A percentile compares a stretch with the other conserved stretches of the same genome.
phyloP scores from a whole-genome alignment of 2,113 vertebrate species.

The Dicrurus megarhynchus region DNA sequence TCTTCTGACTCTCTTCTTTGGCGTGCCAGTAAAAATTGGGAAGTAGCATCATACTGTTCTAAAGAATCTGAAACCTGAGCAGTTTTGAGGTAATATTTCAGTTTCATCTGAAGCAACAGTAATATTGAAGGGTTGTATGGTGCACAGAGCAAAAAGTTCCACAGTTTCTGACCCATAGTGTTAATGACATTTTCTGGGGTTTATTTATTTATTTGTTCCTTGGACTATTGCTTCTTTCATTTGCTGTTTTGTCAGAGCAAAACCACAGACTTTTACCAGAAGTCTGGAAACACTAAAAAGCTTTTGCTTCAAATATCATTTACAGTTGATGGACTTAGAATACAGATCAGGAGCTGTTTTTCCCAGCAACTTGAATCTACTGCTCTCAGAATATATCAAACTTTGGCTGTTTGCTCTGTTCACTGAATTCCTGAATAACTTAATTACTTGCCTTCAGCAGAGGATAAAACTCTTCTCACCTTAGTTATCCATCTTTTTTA shows the following conservation, averaged over 20 bases:
- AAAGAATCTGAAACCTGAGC: neutral
- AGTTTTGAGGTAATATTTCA: neutral
- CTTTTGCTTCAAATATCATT: neutral
- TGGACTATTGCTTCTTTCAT: neutral
- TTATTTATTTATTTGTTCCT: neutral
- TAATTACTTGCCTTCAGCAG: neutral
- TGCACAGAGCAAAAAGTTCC: neutral
- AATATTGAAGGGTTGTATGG: neutral
- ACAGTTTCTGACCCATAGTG: neutral
- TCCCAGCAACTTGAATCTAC: neutral
- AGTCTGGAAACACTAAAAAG: neutral
- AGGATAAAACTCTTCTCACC: neutral
- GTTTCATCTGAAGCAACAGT: neutral
- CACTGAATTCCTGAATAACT: neutral
- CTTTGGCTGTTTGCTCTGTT: neutral
- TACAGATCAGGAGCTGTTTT: neutral
- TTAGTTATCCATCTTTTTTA: neutral
- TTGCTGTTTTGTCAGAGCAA: neutral
- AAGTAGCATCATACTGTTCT: neutral
- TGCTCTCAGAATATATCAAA: neutral
- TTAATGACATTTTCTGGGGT: neutral
- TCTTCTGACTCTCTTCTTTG: neutral
- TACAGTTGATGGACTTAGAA: neutral
- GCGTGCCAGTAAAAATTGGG: neutral
- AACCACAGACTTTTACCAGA: neutral